These are phyloP conservation scores for Orthosia gothica DNA, from an alignment of 2,888 invertebrate genomes.

Conservation along the genomic window DNA sequence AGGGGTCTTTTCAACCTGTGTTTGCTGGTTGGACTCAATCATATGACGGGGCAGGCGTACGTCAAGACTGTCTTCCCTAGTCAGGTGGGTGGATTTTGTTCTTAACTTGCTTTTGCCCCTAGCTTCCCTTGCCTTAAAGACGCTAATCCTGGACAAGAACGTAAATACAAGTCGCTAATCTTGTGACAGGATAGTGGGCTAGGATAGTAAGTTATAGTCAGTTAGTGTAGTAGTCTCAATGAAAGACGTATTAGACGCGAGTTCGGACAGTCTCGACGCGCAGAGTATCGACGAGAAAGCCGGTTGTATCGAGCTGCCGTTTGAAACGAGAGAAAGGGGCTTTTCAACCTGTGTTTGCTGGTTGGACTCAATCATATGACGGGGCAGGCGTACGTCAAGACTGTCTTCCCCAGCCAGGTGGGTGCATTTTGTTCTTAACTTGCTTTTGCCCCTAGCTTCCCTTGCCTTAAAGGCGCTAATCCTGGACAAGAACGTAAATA, in stretches of 20 bases:
- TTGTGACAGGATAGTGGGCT: too few species aligned
- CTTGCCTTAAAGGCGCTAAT: too few species aligned
- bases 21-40: constrained; percentile 93
- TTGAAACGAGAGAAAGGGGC: constrained; percentile 83
- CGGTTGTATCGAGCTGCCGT: constrained; percentile 85
- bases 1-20: constrained; percentile 93
- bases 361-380: constrained; percentile 93
- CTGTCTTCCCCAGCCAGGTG: constrained; percentile 92
- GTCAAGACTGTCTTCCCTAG: constrained; percentile 94
- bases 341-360: constrained; percentile 94
- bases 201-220: constrained; percentile 20
- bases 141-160: too few species aligned
- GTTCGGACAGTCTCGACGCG: constrained; percentile 76
- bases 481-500: too few species aligned
- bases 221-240: constrained; percentile 69
- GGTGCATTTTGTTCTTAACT: too few species aligned
- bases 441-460: too few species aligned
- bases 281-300: constrained; percentile 84
- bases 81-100: constrained; percentile 52
- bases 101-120: too few species aligned
- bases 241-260: constrained; percentile 75
- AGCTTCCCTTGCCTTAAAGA: too few species aligned
- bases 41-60: constrained; percentile 93
- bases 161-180: too few species aligned
- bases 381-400: constrained; percentile 93